These are phyloP conservation scores for Noctua pronuba DNA, from an alignment of 2,888 invertebrate species.

Conservation along the genomic window DNA sequence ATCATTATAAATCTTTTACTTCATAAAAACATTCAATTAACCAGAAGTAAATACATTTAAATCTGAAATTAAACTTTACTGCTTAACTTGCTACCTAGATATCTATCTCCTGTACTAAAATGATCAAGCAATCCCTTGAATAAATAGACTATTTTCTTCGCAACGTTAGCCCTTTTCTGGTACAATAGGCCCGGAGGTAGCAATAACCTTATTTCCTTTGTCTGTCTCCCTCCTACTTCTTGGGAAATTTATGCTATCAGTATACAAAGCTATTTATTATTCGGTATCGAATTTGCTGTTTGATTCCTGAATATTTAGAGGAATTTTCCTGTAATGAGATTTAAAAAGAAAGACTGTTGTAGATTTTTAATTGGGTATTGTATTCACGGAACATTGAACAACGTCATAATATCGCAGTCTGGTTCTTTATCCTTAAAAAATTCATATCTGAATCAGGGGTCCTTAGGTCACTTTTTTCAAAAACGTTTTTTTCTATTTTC, in stretches of 20 bases:
- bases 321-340: constrained; percentile 23
- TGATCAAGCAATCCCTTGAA: constrained; percentile 19
- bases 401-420: neutral
- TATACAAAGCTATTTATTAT: constrained; percentile 44
- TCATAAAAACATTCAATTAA: neutral
- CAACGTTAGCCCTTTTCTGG: constrained; percentile 62
- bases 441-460: neutral
- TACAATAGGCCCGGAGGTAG: constrained; percentile 60
- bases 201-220: constrained; percentile 78
- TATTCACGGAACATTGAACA: neutral
- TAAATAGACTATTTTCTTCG: constrained; percentile 32
- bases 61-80: neutral
- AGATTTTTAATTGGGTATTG: neutral
- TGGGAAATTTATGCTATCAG: constrained; percentile 31
- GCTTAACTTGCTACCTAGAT: neutral
- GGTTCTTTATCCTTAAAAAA: neutral
- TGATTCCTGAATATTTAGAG: constrained; percentile 39
- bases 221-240: constrained; percentile 49
- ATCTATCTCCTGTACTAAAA: constrained; percentile 7
- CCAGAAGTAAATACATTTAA: neutral
- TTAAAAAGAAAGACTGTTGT: neutral
- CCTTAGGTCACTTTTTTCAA: neutral
- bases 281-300: constrained; percentile 45
- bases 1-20: neutral
- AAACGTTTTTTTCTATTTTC: neutral